Evolutionary conservation across 2,113 vertebrate species (phyloP).

Genomic region (Spheniscus mendiculus): DNA sequence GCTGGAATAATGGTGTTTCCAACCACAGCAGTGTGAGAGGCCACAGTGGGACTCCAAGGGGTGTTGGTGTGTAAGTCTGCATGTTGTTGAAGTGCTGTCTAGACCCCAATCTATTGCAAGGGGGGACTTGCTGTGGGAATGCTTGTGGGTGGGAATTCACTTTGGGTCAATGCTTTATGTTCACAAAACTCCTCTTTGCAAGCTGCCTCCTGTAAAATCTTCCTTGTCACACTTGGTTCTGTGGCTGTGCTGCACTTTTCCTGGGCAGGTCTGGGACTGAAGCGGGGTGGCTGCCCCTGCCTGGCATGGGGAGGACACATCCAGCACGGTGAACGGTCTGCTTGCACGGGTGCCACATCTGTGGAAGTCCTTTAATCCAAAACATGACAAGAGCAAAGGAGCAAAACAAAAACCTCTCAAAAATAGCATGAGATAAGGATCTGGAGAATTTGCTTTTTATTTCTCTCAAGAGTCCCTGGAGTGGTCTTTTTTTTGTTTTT

Average conservation of each 20-base stretch:
- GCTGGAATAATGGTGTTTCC: neutral
- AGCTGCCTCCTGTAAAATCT: neutral
- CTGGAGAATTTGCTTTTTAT: constrained; percentile 47
- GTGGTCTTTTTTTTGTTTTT: neutral
- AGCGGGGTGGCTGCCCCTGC: neutral
- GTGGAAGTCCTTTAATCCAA: neutral
- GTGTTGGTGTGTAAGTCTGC: neutral
- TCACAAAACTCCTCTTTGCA: neutral
- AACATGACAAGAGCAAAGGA: constrained; percentile 6
- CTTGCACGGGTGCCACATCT: neutral
- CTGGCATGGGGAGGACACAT: neutral
- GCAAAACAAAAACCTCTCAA: constrained; percentile 45
- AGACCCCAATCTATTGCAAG: neutral
- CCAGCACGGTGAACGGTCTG: rapidly evolving
- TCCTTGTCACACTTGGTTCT: neutral
- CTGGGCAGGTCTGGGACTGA: neutral
- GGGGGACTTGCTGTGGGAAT: neutral
- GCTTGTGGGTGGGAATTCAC: neutral
- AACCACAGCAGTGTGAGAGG: neutral
- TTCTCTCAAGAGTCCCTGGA: constrained; percentile 25
- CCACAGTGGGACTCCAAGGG: neutral
- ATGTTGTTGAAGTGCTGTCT: neutral
- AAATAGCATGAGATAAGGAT: constrained; percentile 64
- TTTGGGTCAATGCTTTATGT: neutral
- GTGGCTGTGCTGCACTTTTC: neutral